Evolutionary conservation across 2,888 invertebrate species (phyloP), one percentile per base, ranked within the genome.

Genomic region (Agrenia bidenticulata): DNA sequence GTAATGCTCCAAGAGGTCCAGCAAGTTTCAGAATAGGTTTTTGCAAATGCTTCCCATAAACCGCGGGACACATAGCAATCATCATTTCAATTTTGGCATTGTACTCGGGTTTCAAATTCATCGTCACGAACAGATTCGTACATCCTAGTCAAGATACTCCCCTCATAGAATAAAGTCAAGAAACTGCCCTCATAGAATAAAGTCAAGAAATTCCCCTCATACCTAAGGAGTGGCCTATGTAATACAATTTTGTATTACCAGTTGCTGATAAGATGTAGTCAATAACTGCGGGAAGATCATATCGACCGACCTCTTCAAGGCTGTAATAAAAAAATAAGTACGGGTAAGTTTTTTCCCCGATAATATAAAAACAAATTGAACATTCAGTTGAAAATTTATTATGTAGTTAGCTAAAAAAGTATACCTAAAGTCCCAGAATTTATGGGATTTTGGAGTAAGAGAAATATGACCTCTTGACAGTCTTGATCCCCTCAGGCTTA

Each of bases 351-450:
- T n/a, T n/a, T n/a, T n/a, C n/a, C n/a, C 17, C 49, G 9, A 55
- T n/a, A n/a, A 32, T n/a, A 7, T 26, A 32, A 32, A 32, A 26
- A n/a, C 9, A 55, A 32, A 53, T 9, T 53, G 13, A n/a, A n/a
- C 19, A n/a, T n/a, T n/a, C n/a, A 39, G 9, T 39, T 39, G 13
- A 39, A 39, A n/a, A n/a, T n/a, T n/a, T n/a, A n/a, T n/a, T n/a
- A n/a, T n/a, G n/a, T n/a, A n/a, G n/a, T n/a, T n/a, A n/a, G n/a
- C n/a, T 49, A 9, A 54, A 32, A 21, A 54, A 15, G 2, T 32
- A 26, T 57, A 57, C 57, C 57, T 21, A 17, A 57, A 57, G 21
- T 57, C 41, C 57, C 57, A 57, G n/a, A 39, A 57, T 11, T 57
- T 23, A 2, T 41, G 37, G 15, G 26, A 32, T 5, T 41, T 57